Evolutionary conservation across 2,797 vertebrate genomes (phyloP).

Genomic region (Mormyrus proboscirostris): DNA sequence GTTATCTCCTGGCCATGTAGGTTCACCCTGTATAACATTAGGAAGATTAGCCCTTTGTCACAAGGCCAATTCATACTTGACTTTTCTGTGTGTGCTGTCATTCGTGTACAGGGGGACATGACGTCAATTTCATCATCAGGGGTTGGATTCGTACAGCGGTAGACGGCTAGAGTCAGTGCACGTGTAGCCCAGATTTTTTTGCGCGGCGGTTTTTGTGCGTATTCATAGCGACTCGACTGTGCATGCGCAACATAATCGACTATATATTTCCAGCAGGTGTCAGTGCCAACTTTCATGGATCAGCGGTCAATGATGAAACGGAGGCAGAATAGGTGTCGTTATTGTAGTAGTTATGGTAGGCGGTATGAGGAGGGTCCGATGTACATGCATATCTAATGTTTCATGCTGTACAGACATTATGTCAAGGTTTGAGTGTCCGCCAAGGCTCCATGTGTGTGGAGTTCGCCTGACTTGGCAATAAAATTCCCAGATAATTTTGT

Average conservation of each 20-base stretch:
- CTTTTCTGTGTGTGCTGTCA: background rate
- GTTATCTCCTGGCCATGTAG: background rate
- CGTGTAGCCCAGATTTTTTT: background rate
- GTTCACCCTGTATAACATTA: background rate
- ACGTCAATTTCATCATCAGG: background rate
- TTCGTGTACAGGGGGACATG: background rate
- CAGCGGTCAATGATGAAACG: background rate
- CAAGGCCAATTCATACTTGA: background rate
- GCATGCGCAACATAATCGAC: background rate
- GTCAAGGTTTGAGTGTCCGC: background rate
- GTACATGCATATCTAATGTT: background rate
- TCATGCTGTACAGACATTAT: background rate
- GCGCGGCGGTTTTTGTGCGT: background rate
- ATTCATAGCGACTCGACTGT: background rate
- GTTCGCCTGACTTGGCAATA: background rate
- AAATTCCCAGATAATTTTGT: background rate
- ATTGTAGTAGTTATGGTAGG: background rate
- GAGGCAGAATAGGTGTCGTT: background rate
- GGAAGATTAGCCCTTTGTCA: background rate
- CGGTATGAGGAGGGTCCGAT: background rate
- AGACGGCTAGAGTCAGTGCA: background rate
- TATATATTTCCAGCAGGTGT: background rate
- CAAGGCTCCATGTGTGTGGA: no score
- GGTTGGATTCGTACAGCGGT: background rate
- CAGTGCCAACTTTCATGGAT: background rate